A percentile compares a stretch with the other conserved stretches of the same genome.
Evolutionary conservation across 2,888 invertebrate genomes (phyloP).

Genomic region (Hylaea fasciaria): DNA sequence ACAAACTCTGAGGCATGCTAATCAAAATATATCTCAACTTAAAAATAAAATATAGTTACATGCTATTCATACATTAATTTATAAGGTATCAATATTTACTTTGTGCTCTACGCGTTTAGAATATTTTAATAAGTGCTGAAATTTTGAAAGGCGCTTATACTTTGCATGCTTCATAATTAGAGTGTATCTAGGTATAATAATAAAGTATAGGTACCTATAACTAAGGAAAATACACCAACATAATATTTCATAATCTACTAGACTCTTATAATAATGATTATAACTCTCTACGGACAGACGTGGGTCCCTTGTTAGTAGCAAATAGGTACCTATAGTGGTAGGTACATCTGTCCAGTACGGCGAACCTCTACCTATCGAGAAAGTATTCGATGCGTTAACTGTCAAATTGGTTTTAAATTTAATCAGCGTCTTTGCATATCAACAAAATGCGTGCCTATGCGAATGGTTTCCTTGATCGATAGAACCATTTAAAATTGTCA

Average conservation of each 20-base stretch:
- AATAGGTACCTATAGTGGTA: neutral
- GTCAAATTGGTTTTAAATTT: too few relatives aligned
- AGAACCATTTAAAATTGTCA: too few relatives aligned
- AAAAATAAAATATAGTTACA: slow-evolving; percentile 39
- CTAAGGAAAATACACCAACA: slow-evolving; percentile 28
- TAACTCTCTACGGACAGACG: slow-evolving; percentile 6
- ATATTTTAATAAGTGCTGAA: slow-evolving; percentile 36
- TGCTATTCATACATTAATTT: slow-evolving; percentile 38
- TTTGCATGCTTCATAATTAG: slow-evolving; percentile 15
- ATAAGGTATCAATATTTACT: slow-evolving; percentile 29
- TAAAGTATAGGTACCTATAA: slow-evolving; percentile 8
- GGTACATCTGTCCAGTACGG: too few relatives aligned
- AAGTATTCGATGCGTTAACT: too few relatives aligned
- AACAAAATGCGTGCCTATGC: too few relatives aligned
- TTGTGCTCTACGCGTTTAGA: slow-evolving; percentile 53
- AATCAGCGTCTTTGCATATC: too few relatives aligned
- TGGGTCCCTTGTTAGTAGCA: neutral
- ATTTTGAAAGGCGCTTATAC: slow-evolving; percentile 36
- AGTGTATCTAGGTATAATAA: slow-evolving; percentile 17
- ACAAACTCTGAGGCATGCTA: slow-evolving; percentile 62
- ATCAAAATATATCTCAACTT: slow-evolving; percentile 41
- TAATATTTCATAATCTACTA: slow-evolving; percentile 8
- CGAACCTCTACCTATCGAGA: too few relatives aligned
- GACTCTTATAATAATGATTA: slow-evolving; percentile 12
- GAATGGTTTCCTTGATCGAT: too few relatives aligned